Evolutionary conservation across 2,888 invertebrate genomes (phyloP), one percentile per base, ranked within the genome.

Genomic region (Caenorhabditis becei): DNA sequence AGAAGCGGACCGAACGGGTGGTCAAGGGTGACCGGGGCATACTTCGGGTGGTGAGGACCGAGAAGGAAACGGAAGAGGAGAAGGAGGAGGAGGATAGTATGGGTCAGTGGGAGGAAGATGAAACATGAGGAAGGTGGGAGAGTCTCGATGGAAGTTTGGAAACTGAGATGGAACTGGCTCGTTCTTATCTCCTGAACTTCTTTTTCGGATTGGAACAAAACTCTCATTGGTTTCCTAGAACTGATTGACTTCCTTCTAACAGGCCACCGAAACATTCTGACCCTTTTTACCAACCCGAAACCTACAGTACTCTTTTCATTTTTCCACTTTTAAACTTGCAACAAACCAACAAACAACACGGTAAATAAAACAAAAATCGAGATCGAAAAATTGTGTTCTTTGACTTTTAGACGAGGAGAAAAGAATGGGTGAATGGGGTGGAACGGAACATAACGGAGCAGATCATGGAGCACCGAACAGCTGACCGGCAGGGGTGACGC

Each of bases 1-100:
- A 11, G 47, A 26, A 61, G 41, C 24, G 24, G 51, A 20, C 16
- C 35, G 35, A 4, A 26, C 32, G 58, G 20, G 35, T 37, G 58
- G 58, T 37, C 35, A 58, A 35, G 35, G 24, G 37, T 58, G 69
- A 59, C 49, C 69, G 41, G 32, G 24, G 51, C n/a, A 54, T 35
- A 5, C 35, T 10, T 10, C 35, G 35, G 35, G 35, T 10, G 35
- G 35, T 8, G 35, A 35, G 5, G 5, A 44, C 54, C n/a, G 56
- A 44, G 37, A n/a, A 62, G 35, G 24, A 53, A 4, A 16, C 16
- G 58, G 56, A 35, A 20, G 5, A 24, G 53, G n/a, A n/a, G n/a
- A n/a, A n/a, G n/a, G n/a, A n/a, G n/a, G n/a, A n/a, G n/a, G n/a
- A n/a, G n/a, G n/a, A n/a, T n/a, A n/a, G n/a, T n/a, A n/a, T n/a